Evolutionary conservation across 2,888 invertebrate genomes (phyloP), one percentile per base, ranked within the genome.

Genomic region (Aelia acuminata): DNA sequence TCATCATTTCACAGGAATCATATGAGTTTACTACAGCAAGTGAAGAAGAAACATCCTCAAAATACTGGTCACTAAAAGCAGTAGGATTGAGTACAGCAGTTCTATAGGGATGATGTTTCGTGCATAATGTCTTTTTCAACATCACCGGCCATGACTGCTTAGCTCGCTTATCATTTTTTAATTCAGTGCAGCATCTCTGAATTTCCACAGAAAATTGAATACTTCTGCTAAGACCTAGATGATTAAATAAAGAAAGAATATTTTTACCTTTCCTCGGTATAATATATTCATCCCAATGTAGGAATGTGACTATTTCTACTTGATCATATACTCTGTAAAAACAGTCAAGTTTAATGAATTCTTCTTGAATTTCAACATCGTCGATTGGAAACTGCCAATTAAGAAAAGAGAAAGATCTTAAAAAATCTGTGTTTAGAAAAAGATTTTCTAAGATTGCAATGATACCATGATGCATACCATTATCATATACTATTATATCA

Each of bases 201-300:
- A 70, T 35, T 39, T 57, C 39, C 18, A 47, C 13, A 26, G 35
- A 39, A 70, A 87, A 43, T 35, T 53, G 22, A 20, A 57, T 43
- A 20, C 31, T 39, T 57, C 57, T 57, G 26, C 57, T 57, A 31
- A 75, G 47, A 39, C 70, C 31, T 26, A 43, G 48, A 50, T 50
- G 50, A n/a, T 50, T 86, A 22, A 87, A 39, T 13, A 70, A n/a
- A 39, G 57, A 57, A 22, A 57, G 39, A 35, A 85, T 85, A 49
- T 35, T 49, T 53, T 85, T 49, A 70, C 57, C 57, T 20, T 57
- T 70, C 20, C 47, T 70, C 8, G 87, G 87, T 15, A 87, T 49
- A 70, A 87, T 75, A 48, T 87, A 87, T 26, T 87, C 63, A 70
- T 87, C 87, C 87, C 87, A 87, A 20, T 87, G 63, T 31, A 87